Evolutionary conservation across 1,140 invertebrate genomes (phyloP), one percentile per base, ranked within the genome.

Genomic region (Drosophila burlai): DNA sequence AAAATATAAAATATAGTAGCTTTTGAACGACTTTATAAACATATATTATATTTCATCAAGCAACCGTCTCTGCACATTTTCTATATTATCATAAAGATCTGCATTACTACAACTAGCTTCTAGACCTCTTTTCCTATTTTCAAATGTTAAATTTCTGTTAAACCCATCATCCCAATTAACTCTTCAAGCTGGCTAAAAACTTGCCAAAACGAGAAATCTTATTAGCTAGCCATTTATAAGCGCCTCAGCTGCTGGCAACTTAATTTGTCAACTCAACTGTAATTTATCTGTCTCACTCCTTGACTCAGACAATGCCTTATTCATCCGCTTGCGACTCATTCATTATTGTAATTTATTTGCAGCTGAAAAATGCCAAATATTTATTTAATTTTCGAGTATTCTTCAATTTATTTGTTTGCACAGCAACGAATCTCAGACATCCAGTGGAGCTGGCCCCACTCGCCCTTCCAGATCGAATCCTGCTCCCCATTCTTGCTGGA

Each of bases 271-370:
- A 89, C 65, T 84, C 73, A 66, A 79, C 55, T 89, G 85, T 79
- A 89, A 89, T 89, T 90, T 90, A 84, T 90, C 84, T 84, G 62
- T 63, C 74, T 79, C 83, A 71, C 73, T 81, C 57, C 58, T 40
- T 6, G 50, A 60, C 4, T 42, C 69, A 29, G 54, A 52, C 67
- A 72, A 40, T 42, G 52, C 29, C 54, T 16, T 69, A 36, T 26
- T 36, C 38, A 24, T 31, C 29, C 40, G 15, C 9, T 52, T 40
- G 52, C 34, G 61, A 89, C 81, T 82, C 85, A 90, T 90, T 90
- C 86, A 90, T 90, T 90, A 90, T 90, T 82, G 81, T 91, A 90
- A 90, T 90, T 85, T 90, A 90, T 90, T 90, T 91, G 79, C 86
- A 85, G 76, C 71, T 72, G 82, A 85, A 87, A 75, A 82, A 90